Evolutionary conservation across 2,888 invertebrate species (phyloP).

Genomic region (Drosophila buzzatii): DNA sequence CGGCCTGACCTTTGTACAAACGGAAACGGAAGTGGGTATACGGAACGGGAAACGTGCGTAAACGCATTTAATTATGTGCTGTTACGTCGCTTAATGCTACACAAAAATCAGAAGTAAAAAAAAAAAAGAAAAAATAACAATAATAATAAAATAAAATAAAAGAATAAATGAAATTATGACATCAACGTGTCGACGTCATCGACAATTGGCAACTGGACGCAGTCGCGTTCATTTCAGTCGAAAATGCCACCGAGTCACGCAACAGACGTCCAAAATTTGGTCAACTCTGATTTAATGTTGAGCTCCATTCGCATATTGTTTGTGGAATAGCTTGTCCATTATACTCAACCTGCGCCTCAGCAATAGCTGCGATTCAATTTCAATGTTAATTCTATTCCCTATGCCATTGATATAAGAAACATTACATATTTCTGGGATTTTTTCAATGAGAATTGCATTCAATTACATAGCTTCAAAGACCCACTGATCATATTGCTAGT

Average conservation of each 20-base stretch:
- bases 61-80: constrained; percentile 70
- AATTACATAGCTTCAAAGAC: not conserved
- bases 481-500: not conserved
- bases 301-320: constrained; percentile 6
- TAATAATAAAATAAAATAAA: too few species aligned
- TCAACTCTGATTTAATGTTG: constrained; percentile 51
- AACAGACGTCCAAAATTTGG: constrained; percentile 44
- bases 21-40: constrained; percentile 29
- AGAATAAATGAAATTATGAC: constrained; percentile 57
- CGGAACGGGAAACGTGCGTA: constrained; percentile 62
- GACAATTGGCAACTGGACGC: constrained; percentile 36
- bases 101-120: not conserved
- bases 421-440: not conserved
- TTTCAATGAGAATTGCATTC: not conserved
- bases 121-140: not conserved
- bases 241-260: constrained; percentile 67
- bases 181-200: constrained; percentile 64
- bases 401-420: not conserved
- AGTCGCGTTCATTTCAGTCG: not conserved
- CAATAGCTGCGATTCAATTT: not conserved
- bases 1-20: constrained; percentile 55
- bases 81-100: constrained; percentile 9
- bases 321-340: not conserved
- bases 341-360: not conserved
- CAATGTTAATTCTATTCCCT: not conserved